Evolutionary conservation across 37 sponge, comb jelly and placozoan genomes (phyloP), one percentile per base, ranked within the genome.

Genomic region (Lycopodina hypogea): DNA sequence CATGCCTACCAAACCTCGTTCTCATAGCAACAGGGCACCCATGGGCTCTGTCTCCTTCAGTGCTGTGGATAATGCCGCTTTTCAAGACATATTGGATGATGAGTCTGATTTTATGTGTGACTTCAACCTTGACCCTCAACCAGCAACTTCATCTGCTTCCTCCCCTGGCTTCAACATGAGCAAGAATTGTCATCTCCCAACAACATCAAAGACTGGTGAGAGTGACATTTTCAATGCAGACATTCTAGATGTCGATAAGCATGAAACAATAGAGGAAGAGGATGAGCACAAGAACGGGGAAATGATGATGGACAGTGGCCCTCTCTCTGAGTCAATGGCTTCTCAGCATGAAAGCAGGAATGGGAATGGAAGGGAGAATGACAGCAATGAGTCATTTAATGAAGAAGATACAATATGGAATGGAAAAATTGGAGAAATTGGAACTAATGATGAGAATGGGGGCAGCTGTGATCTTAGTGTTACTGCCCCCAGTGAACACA

Each of bases 191-290:
- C 2, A 2, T 24, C 45, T 14, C 17, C 38, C 42, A 14, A 22
- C 70, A 41, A 2, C 70, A 35, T 4, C 26, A 14, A 2, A 14
- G 23, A 3, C 70, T 14, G 1, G 23, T 3, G 36, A 70, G 23
- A 18, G 22, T 41, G 70, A 70, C 45, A 29, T 66, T 19, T 66
- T 66, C 37, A 28, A 66, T 66, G 11, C 70, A 42, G 70, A 70
- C 45, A 35, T 70, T 17, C 36, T 70, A 14, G 3, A 40, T 17
- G 23, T 7, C 22, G 67, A 32, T 66, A 30, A 17, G 3, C 28
- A 17, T 66, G 67, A 35, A 17, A 12, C n/a, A 23, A 17, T 17
- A 14, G 66, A 65, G 4, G 66, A 65, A 28, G 17, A 33, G 1
- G 18, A 2, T 34, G 17, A 15, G 26, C 66, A 24, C 3, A 12